Conservation (phyloP, 2,113 vertebrate species). For the Myanophis thanlyinensis region DNA sequence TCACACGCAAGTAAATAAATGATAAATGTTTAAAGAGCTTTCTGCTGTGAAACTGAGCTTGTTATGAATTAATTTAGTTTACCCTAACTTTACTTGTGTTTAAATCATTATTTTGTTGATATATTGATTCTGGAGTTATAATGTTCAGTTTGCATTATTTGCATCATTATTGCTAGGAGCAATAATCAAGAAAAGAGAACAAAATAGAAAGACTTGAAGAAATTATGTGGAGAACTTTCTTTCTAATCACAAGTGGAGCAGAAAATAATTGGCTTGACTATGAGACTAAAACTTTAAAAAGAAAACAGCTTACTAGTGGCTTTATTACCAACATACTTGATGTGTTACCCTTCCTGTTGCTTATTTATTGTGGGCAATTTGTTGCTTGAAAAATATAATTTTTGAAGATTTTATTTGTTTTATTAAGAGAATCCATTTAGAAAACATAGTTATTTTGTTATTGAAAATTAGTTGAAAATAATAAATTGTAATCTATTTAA, state of each 20-base stretch:
- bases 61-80: background rate
- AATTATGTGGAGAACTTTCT: background rate
- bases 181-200: background rate
- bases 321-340: background rate
- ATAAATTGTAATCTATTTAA: background rate
- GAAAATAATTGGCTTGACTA: background rate
- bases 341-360: background rate
- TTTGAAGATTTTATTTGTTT: background rate
- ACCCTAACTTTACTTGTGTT: background rate
- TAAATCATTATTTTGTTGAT: background rate
- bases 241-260: background rate
- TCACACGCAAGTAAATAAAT: background rate
- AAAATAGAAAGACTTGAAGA: background rate
- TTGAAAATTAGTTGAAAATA: background rate
- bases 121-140: background rate
- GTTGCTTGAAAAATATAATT: background rate
- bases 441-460: background rate
- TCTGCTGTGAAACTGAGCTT: background rate
- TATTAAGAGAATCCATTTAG: background rate
- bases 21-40: background rate
- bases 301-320: background rate
- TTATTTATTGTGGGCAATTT: background rate
- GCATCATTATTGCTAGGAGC: background rate
- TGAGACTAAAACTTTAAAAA: background rate
- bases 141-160: background rate